Conservation (phyloP, 2,113 vertebrate genomes). For the human (Homo sapiens) region DNA sequence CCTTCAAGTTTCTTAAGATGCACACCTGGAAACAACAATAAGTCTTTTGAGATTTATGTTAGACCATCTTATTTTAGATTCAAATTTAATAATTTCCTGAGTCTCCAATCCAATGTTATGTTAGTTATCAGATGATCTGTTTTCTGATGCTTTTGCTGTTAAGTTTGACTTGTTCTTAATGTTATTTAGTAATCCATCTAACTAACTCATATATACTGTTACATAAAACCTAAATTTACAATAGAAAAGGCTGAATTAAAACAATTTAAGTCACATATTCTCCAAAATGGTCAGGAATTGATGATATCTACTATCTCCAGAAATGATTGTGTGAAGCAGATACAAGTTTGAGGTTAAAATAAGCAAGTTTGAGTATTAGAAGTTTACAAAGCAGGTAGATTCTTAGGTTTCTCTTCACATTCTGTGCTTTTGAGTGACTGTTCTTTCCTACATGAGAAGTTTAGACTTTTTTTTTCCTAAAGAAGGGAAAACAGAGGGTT, state of each 20-base stretch:
- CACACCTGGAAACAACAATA: constrained; percentile 52
- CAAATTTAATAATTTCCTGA: constrained; percentile 39
- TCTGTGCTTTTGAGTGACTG: neutral
- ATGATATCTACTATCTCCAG: neutral
- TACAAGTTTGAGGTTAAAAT: neutral
- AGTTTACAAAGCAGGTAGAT: neutral
- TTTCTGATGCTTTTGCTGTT: neutral
- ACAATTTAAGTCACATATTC: neutral
- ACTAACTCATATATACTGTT: neutral
- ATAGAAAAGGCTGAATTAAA: neutral
- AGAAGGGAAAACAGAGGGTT: neutral
- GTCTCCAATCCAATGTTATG: neutral
- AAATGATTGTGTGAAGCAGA: neutral
- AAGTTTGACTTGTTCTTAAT: neutral
- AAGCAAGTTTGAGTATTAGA: neutral
- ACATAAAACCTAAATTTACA: neutral
- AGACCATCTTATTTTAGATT: constrained; percentile 8
- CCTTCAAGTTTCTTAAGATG: constrained; percentile 40
- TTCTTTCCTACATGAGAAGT: neutral
- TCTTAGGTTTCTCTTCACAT: neutral
- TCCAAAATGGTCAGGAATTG: neutral
- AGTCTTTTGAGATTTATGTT: constrained; percentile 18
- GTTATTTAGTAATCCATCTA: neutral
- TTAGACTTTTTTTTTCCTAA: neutral
- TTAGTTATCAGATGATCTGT: constrained; percentile 25